Conservation (phyloP, 2,888 invertebrate species). For the Carpatolechia fugitivella region DNA sequence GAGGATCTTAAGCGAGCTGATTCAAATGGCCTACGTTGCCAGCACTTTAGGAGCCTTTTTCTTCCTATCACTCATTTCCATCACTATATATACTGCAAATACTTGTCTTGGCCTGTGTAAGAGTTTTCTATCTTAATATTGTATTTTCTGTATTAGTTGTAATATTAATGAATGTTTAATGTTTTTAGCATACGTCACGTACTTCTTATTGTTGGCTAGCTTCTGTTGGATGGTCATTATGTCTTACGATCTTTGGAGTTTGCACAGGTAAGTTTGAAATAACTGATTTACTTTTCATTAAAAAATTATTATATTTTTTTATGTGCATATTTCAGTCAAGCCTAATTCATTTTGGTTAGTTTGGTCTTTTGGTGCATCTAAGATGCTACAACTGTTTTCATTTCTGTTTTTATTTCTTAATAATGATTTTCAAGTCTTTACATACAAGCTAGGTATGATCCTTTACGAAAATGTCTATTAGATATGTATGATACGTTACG, state of each 20-base stretch:
- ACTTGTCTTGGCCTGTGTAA: neutral
- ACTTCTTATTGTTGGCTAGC: constrained; percentile 55
- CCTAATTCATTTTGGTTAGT: too few species aligned
- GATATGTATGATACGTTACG: too few species aligned
- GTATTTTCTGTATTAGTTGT: neutral
- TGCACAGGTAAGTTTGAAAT: constrained; percentile 54
- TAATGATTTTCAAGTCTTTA: too few species aligned
- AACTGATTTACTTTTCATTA: neutral
- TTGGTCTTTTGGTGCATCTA: too few species aligned
- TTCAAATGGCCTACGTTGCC: neutral
- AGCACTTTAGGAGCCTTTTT: neutral
- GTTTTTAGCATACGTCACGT: constrained; percentile 47
- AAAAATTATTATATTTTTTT: constrained; percentile 12
- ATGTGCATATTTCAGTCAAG: too few species aligned
- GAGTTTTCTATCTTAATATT: neutral
- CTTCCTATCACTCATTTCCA: neutral
- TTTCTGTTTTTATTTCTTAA: too few species aligned
- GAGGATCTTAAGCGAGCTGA: neutral
- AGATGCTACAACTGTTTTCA: too few species aligned
- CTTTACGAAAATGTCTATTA: too few species aligned
- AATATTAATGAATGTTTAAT: neutral
- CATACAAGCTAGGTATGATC: too few species aligned
- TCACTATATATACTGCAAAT: too few species aligned
- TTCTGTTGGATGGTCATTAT: constrained; percentile 70
- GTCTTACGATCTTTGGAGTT: constrained; percentile 71